Conservation (phyloP, 2,888 invertebrate genomes). For the Dermolepida albohirtum region DNA sequence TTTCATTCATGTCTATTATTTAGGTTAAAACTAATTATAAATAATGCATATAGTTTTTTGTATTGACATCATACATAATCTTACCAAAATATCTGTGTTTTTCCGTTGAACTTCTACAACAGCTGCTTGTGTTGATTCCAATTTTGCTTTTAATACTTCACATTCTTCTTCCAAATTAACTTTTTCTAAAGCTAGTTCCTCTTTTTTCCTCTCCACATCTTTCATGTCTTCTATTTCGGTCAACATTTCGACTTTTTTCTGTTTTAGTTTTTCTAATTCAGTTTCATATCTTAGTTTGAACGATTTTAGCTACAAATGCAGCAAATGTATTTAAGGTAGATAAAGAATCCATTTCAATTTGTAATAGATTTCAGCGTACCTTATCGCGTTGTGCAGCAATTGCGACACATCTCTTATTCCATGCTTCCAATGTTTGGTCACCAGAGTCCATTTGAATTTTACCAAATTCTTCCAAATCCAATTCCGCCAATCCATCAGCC, state of each 20-base stretch:
- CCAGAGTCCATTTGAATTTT: conserved; percentile 40
- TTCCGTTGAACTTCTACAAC: conserved; percentile 48
- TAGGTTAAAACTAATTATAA: too few species aligned
- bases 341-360: too few species aligned
- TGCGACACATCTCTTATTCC: conserved; percentile 38
- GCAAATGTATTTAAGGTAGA: not conserved
- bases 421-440: conserved; percentile 41
- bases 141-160: conserved; percentile 43
- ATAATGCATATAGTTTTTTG: too few species aligned
- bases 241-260: conserved; percentile 42
- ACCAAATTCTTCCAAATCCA: conserved; percentile 50
- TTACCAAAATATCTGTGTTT: conserved; percentile 49
- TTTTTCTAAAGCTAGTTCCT: conserved; percentile 45
- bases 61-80: not conserved
- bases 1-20: too few species aligned
- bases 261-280: conserved; percentile 45
- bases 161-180: conserved; percentile 43
- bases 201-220: conserved; percentile 46
- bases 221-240: conserved; percentile 45
- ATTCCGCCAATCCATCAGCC: conserved; percentile 47
- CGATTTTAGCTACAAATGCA: conserved; percentile 23
- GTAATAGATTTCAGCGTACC: not conserved
- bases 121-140: conserved; percentile 49
- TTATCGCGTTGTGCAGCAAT: conserved; percentile 37
- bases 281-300: conserved; percentile 42